phyloP scores from a whole-genome alignment of 2,888 invertebrate species.

The Boloria selene region DNA sequence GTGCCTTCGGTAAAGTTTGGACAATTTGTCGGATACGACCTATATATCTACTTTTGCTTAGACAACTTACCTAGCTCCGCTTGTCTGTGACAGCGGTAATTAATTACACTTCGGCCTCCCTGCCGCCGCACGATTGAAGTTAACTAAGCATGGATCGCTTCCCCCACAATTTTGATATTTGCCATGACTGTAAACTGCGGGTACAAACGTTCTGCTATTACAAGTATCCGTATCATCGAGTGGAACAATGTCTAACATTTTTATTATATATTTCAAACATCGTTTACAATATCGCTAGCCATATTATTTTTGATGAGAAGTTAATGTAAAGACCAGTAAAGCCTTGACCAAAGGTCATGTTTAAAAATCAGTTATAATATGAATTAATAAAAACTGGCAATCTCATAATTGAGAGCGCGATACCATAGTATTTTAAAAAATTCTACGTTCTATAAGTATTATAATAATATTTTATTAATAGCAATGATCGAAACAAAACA shows the following conservation, averaged over 20 bases:
- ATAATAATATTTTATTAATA: no score
- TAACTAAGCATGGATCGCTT: constrained; percentile 68
- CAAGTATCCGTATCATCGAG: constrained; percentile 14
- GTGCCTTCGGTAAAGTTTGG: constrained; percentile 30
- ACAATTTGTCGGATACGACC: constrained; percentile 28
- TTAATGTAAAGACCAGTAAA: no score
- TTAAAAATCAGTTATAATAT: no score
- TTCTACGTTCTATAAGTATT: no score
- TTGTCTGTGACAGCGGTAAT: constrained; percentile 62
- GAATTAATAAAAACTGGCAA: no score
- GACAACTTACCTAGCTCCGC: constrained; percentile 43
- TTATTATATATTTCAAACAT: constrained; percentile 4
- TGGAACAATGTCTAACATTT: constrained; percentile 17
- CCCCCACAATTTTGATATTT: constrained; percentile 65
- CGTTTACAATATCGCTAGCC: no score
- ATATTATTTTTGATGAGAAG: no score
- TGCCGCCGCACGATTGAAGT: constrained; percentile 72
- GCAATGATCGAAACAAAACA: no score
- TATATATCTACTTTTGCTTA: constrained; percentile 36
- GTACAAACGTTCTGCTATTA: constrained; percentile 32
- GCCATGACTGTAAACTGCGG: constrained; percentile 39
- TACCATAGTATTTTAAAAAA: no score
- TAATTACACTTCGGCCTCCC: constrained; percentile 65
- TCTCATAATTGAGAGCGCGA: no score
- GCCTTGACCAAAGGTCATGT: no score